Percentiles rank a stretch among this genome's conserved stretches.
Evolutionary conservation across 2,797 vertebrate genomes (phyloP).

Genomic region (Notolabrus celidotus): DNA sequence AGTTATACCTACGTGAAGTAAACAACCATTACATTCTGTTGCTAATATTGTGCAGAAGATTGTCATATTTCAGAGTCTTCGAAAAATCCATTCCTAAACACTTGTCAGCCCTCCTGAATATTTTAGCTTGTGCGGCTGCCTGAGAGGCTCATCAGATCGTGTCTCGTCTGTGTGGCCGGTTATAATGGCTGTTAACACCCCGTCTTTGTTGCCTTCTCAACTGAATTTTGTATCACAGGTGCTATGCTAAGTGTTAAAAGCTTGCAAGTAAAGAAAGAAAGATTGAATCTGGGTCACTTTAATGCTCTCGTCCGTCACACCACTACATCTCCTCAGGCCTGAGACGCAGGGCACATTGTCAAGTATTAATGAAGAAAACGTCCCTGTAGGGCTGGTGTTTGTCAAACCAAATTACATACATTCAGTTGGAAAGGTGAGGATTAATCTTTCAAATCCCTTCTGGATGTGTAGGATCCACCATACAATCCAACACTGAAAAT

Average conservation of each 20-base stretch:
- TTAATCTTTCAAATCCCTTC: slow-evolving; percentile 85
- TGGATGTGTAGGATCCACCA: slow-evolving; percentile 74
- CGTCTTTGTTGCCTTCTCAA: slow-evolving; percentile 62
- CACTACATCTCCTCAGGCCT: slow-evolving; percentile 74
- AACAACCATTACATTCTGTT: background rate
- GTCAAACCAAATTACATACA: slow-evolving; percentile 87
- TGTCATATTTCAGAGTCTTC: slow-evolving; percentile 15
- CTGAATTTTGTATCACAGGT: slow-evolving; percentile 83
- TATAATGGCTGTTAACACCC: slow-evolving; percentile 68
- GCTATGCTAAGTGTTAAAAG: slow-evolving; percentile 78
- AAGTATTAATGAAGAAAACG: slow-evolving; percentile 88
- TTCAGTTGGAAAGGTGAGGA: slow-evolving; percentile 83
- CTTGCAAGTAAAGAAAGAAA: slow-evolving; percentile 69
- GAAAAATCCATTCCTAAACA: slow-evolving; percentile 28
- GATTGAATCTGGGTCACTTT: slow-evolving; percentile 87
- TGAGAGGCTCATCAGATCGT: slow-evolving; percentile 55
- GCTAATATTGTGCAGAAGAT: background rate
- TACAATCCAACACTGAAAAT: slow-evolving; percentile 63
- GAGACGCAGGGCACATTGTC: slow-evolving; percentile 81
- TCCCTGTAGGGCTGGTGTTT: slow-evolving; percentile 82
- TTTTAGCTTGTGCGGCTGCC: slow-evolving; percentile 53
- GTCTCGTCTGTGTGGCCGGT: slow-evolving; percentile 52
- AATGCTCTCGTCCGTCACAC: slow-evolving; percentile 77
- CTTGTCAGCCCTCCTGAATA: slow-evolving; percentile 54
- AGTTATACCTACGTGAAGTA: background rate